A percentile compares a stretch with the other conserved stretches of the same genome.
These are phyloP conservation scores for Agrochola lota DNA, from an alignment of 2,888 invertebrate genomes.

Conservation along the genomic window DNA sequence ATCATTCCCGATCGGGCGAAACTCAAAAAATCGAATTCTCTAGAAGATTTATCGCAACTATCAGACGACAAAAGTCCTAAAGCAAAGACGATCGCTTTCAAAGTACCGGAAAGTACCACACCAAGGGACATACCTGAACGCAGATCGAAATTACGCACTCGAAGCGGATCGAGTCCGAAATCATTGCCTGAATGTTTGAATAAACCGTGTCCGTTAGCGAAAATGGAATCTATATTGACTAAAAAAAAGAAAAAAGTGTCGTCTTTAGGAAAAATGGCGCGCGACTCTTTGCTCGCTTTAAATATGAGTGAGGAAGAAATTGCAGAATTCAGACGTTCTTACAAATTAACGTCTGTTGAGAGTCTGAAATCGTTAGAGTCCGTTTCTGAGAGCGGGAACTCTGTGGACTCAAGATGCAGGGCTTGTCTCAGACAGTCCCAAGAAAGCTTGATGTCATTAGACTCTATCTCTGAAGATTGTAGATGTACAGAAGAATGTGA, in stretches of 20 bases:
- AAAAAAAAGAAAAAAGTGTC: constrained; percentile 87
- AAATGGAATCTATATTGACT: constrained; percentile 78
- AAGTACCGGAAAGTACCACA: constrained; percentile 83
- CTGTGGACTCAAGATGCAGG: constrained; percentile 84
- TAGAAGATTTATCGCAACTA: constrained; percentile 82
- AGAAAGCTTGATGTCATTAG: constrained; percentile 87
- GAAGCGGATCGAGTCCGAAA: constrained; percentile 87
- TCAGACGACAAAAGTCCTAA: constrained; percentile 78
- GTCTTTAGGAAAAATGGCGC: constrained; percentile 86
- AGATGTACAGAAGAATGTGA: constrained; percentile 80
- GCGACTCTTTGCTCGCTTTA: constrained; percentile 85
- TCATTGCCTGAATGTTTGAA: constrained; percentile 86
- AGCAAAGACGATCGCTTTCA: constrained; percentile 83
- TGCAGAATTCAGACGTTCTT: constrained; percentile 84
- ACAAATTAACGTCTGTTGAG: constrained; percentile 86
- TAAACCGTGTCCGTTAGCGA: constrained; percentile 81
- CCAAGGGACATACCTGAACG: constrained; percentile 86
- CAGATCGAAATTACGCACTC: constrained; percentile 77
- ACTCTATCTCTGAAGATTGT: constrained; percentile 87
- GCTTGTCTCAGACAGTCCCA: constrained; percentile 85
- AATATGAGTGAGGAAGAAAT: constrained; percentile 89
- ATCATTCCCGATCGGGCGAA: constrained; percentile 85
- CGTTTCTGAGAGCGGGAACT: constrained; percentile 87
- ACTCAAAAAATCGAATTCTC: constrained; percentile 83
- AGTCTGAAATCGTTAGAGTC: constrained; percentile 86